Evolutionary conservation across 2,888 invertebrate species (phyloP).

Genomic region (Fragum fragum): DNA sequence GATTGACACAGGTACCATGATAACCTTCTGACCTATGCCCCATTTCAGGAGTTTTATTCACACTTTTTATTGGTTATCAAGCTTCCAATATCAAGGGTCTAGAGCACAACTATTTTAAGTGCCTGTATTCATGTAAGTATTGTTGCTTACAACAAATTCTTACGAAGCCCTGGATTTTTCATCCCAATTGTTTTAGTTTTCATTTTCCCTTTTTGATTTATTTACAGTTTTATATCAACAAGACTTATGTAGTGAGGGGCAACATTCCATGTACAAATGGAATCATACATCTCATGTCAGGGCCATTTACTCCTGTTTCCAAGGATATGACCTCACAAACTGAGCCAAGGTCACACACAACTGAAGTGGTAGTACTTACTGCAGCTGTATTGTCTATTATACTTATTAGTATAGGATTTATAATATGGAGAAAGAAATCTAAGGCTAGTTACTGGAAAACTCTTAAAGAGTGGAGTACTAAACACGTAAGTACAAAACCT

Average conservation of each 20-base stretch:
- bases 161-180: no score
- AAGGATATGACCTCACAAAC: conserved; percentile 52
- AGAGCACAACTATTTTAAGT: no score
- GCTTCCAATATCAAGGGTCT: no score
- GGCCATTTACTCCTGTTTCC: conserved; percentile 39
- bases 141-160: no score
- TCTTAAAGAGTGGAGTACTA: conserved; percentile 52
- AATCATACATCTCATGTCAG: conserved; percentile 71
- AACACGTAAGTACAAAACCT: conserved; percentile 4
- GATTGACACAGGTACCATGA: no score
- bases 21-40: no score
- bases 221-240: conserved; percentile 74
- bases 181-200: no score
- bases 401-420: conserved; percentile 46
- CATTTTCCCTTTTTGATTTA: no score
- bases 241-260: conserved; percentile 61
- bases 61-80: no score
- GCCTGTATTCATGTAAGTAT: no score
- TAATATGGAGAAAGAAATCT: conserved; percentile 62
- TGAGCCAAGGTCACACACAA: conserved; percentile 41
- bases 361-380: conserved; percentile 45
- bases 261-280: conserved; percentile 79
- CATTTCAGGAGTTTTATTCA: no score
- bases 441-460: conserved; percentile 66
- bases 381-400: conserved; percentile 53